These are phyloP conservation scores for Esox niger DNA, from an alignment of 2,113 vertebrate genomes.

Conservation along the genomic window DNA sequence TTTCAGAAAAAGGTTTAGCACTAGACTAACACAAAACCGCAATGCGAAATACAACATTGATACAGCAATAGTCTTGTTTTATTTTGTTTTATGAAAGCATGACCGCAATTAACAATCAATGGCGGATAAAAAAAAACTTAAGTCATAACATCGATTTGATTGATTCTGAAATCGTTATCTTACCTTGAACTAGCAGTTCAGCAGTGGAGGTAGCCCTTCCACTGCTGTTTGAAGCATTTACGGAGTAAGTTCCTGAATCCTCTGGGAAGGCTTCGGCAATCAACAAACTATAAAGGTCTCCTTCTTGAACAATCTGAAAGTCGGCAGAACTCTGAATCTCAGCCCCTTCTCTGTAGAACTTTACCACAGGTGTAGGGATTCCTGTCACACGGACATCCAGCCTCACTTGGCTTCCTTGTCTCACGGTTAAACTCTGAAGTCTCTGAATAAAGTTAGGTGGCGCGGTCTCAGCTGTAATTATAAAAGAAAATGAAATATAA, in stretches of 20 bases:
- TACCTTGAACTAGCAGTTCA: conserved; percentile 93
- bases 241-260: conserved; percentile 96
- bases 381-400: conserved; percentile 92
- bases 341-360: conserved; percentile 96
- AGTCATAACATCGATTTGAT: too few relatives aligned
- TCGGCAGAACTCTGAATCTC: conserved; percentile 93
- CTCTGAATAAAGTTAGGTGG: conserved; percentile 93
- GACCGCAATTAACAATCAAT: too few relatives aligned
- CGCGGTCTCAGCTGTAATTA: conserved; percentile 86
- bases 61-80: neutral
- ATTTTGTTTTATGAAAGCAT: neutral
- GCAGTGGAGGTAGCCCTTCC: conserved; percentile 96
- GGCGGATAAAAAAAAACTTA: too few relatives aligned
- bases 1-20: too few relatives aligned
- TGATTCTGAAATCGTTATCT: too few relatives aligned
- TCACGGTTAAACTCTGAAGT: conserved; percentile 90
- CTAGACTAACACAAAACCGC: too few relatives aligned
- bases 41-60: neutral
- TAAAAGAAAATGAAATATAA: neutral
- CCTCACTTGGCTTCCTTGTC: conserved; percentile 92
- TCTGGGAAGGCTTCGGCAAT: conserved; percentile 93
- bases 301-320: conserved; percentile 89
- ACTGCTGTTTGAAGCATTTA: conserved; percentile 90
- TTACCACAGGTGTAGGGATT: conserved; percentile 96
- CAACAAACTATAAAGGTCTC: conserved; percentile 92